Percentiles rank a stretch among this genome's conserved stretches.
Evolutionary conservation across 2,797 vertebrate species (phyloP).

Genomic region (Lagorchestes hirsutus): DNA sequence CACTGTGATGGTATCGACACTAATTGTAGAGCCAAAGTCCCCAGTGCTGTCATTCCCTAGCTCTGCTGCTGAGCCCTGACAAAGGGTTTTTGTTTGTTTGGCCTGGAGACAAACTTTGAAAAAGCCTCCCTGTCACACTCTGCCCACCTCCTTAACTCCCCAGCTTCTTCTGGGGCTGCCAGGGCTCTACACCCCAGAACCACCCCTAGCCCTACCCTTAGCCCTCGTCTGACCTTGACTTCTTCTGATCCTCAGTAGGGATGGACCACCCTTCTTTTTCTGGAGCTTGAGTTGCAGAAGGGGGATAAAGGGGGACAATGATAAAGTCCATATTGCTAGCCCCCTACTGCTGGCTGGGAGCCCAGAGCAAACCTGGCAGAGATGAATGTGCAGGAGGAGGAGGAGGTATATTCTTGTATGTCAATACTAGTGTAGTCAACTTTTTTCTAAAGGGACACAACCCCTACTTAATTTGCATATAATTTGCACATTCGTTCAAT

Average conservation of each 20-base stretch:
- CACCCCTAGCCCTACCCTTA: not conserved
- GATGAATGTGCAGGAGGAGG: not conserved
- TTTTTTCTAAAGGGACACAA: not conserved
- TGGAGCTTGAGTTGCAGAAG: not conserved
- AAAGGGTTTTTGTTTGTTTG: conserved; percentile 56
- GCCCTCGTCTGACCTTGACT: not conserved
- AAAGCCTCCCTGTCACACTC: conserved; percentile 22
- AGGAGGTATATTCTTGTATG: not conserved
- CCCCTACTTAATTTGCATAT: conserved; percentile 37
- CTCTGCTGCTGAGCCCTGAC: conserved; percentile 19
- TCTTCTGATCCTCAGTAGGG: not conserved
- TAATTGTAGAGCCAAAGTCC: conserved; percentile 45
- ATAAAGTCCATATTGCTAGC: not conserved
- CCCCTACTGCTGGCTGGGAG: not conserved
- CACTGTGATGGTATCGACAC: conserved; percentile 43
- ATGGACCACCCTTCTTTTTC: not conserved
- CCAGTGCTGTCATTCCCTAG: not conserved
- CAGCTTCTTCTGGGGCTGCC: not conserved
- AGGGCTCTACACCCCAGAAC: not conserved
- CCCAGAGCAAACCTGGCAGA: not conserved
- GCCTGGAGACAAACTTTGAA: not conserved
- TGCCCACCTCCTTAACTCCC: conserved; percentile 20
- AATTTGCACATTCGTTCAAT: conserved; percentile 59
- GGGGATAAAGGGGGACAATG: not conserved
- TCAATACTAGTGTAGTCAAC: not conserved